Conservation (phyloP, 64 coral and sea anemone species). For the Montipora sp. region DNA sequence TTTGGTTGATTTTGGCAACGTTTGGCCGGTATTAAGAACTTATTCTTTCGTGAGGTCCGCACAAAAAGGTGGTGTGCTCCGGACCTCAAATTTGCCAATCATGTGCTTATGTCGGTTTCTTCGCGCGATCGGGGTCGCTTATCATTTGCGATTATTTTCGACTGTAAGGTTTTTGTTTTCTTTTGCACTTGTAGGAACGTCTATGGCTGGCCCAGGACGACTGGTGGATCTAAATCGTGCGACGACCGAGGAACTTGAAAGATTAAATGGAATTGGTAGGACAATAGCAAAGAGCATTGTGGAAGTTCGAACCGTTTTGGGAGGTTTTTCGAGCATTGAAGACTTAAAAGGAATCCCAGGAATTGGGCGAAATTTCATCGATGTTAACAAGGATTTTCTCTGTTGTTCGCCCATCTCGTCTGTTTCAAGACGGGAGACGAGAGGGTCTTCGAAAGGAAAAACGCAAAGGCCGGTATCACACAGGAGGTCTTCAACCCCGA, state of each 20-base stretch:
- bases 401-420: slow-evolving; percentile 69
- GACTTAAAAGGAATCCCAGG: slow-evolving; percentile 85
- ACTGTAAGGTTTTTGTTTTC: background rate
- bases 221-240: slow-evolving; percentile 88
- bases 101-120: background rate
- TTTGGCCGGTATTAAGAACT: background rate
- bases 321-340: slow-evolving; percentile 86
- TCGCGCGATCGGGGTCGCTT: background rate
- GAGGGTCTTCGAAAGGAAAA: slow-evolving; percentile 72
- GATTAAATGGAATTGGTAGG: slow-evolving; percentile 84
- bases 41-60: slow-evolving; percentile 18
- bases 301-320: slow-evolving; percentile 77
- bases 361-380: slow-evolving; percentile 83
- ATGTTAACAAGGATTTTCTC: slow-evolving; percentile 74
- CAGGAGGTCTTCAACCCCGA: slow-evolving; percentile 2
- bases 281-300: slow-evolving; percentile 89
- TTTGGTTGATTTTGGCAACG: background rate
- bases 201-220: slow-evolving; percentile 81
- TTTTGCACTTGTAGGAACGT: background rate
- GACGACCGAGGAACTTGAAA: slow-evolving; percentile 77
- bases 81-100: background rate
- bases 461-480: slow-evolving; percentile 33
- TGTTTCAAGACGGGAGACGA: slow-evolving; percentile 71
- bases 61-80: background rate
- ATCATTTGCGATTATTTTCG: background rate